phyloP scores from a whole-genome alignment of 1,140 invertebrate genomes.

The Apis cerana region DNA sequence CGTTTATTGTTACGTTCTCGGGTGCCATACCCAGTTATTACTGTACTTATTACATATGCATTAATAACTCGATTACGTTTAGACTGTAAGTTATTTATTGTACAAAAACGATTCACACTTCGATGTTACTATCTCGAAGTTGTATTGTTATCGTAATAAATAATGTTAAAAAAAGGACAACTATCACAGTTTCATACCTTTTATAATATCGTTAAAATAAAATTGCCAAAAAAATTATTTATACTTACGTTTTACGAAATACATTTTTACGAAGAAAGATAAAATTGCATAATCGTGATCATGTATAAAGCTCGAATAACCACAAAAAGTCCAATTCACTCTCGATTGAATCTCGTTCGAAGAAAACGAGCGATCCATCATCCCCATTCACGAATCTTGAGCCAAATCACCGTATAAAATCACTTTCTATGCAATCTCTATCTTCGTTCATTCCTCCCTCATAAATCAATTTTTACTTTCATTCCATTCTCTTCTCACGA shows the following conservation, averaged over 20 bases:
- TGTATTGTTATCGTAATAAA: slow-evolving; percentile 43
- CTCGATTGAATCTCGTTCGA: background rate
- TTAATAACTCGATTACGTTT: slow-evolving; percentile 13
- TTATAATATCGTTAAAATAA: background rate
- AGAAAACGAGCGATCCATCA: background rate
- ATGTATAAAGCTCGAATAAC: background rate
- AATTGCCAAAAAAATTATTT: background rate
- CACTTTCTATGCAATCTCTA: slow-evolving; percentile 32
- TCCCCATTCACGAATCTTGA: background rate
- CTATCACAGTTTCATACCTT: background rate
- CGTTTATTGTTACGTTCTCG: slow-evolving; percentile 60
- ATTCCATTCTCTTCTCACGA: slow-evolving; percentile 50
- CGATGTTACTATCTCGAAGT: slow-evolving; percentile 39
- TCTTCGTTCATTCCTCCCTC: background rate
- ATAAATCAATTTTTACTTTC: slow-evolving; percentile 33
- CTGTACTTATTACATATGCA: slow-evolving; percentile 25
- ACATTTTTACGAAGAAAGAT: too few species aligned
- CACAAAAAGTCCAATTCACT: background rate
- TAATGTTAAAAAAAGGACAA: slow-evolving; percentile 6
- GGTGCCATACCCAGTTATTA: slow-evolving; percentile 75
- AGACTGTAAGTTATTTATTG: slow-evolving; percentile 19
- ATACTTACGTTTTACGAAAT: too few species aligned
- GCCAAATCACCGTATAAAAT: background rate
- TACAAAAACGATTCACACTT: slow-evolving; percentile 35
- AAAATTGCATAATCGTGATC: too few species aligned